Percentiles rank a stretch among this genome's conserved stretches.
Conservation (phyloP, 2,113 vertebrate genomes). For the Sebastes schlegelii region DNA sequence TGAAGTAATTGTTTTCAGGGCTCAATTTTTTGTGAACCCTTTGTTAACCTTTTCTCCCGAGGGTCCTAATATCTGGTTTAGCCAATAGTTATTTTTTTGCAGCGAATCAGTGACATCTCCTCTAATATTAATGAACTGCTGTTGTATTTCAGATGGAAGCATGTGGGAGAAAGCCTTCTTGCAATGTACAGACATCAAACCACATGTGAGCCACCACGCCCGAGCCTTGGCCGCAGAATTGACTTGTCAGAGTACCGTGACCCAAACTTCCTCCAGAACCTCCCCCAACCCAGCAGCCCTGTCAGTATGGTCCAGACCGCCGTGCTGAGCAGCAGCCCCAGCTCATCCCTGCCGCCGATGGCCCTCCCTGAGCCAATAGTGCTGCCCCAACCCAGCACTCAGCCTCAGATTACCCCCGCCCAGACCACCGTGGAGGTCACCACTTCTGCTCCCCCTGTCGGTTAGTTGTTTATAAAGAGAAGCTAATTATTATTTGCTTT, state of each 20-base stretch:
- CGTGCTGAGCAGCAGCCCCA: slow-evolving; percentile 81
- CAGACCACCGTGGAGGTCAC: slow-evolving; percentile 85
- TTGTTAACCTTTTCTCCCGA: not conserved
- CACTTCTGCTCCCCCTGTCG: slow-evolving; percentile 72
- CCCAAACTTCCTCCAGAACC: slow-evolving; percentile 79
- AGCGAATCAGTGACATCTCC: not conserved
- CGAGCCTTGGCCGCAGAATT: slow-evolving; percentile 91
- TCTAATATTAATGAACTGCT: not conserved
- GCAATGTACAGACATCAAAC: slow-evolving; percentile 94
- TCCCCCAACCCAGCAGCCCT: slow-evolving; percentile 83
- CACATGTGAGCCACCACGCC: slow-evolving; percentile 90
- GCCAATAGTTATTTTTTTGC: not conserved
- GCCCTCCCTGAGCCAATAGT: slow-evolving; percentile 70
- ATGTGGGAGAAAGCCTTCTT: slow-evolving; percentile 92
- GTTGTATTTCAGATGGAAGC: slow-evolving; percentile 89
- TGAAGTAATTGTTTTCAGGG: not conserved
- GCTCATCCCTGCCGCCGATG: slow-evolving; percentile 75
- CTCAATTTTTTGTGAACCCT: not conserved
- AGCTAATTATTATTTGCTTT: not conserved
- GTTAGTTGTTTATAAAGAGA: slow-evolving; percentile 78
- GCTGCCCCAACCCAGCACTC: slow-evolving; percentile 57
- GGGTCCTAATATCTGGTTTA: not conserved
- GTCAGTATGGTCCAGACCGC: slow-evolving; percentile 84
- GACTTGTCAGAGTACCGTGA: slow-evolving; percentile 93
- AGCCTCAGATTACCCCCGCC: slow-evolving; percentile 66